phyloP scores from a whole-genome alignment of 1,140 invertebrate species.

The Panagrolaimus sp. region DNA sequence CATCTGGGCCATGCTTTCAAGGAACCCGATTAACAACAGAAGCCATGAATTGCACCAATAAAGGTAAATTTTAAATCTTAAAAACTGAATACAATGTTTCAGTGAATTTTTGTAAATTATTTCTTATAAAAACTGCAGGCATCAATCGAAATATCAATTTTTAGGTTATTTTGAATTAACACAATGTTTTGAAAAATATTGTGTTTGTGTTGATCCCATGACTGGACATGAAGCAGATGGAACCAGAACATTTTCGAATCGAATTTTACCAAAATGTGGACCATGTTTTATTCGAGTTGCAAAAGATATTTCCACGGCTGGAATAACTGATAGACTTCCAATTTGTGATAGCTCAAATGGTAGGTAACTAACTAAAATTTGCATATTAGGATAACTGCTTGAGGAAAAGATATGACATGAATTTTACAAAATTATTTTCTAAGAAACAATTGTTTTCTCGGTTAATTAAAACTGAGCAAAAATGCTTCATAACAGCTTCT shows the following conservation, averaged over 20 bases:
- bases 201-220: neutral
- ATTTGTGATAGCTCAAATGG: neutral
- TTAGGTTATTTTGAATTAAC: neutral
- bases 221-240: neutral
- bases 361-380: neutral
- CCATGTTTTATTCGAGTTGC: neutral
- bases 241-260: neutral
- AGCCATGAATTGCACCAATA: no score
- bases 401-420: neutral
- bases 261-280: neutral
- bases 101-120: no score
- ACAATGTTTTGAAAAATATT: constrained; percentile 7
- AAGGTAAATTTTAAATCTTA: no score
- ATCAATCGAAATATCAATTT: neutral
- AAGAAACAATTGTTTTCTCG: no score
- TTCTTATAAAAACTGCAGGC: no score
- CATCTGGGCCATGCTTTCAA: no score
- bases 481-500: neutral
- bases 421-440: neutral
- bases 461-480: no score
- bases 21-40: no score
- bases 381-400: neutral
- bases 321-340: neutral
- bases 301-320: neutral
- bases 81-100: no score